Evolutionary conservation across 1,140 invertebrate genomes (phyloP).

Genomic region (Scaptomyza graminum): DNA sequence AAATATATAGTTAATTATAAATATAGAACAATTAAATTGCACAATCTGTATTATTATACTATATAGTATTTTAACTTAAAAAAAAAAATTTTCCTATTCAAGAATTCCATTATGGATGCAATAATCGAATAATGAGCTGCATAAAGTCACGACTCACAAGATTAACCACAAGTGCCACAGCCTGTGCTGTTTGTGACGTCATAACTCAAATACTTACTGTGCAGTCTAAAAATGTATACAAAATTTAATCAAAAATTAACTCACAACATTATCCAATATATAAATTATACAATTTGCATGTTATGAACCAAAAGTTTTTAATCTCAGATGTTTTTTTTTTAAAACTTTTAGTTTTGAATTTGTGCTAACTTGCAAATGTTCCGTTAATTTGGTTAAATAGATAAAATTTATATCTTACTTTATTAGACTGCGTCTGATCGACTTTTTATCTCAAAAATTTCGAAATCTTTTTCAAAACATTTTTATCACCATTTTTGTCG

Average conservation of each 20-base stretch:
- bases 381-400: too few species aligned
- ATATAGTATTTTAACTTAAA: background rate
- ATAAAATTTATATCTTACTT: too few species aligned
- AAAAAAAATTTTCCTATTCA: too few species aligned
- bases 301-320: too few species aligned
- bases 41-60: background rate
- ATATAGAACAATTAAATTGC: background rate
- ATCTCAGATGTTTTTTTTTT: too few species aligned
- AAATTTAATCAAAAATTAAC: background rate
- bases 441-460: background rate
- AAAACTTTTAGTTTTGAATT: too few species aligned
- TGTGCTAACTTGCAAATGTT: too few species aligned
- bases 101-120: background rate
- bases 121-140: background rate
- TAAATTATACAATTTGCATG: too few species aligned
- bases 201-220: too few species aligned
- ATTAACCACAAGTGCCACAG: background rate
- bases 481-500: background rate
- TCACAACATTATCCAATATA: too few species aligned
- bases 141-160: background rate
- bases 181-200: background rate
- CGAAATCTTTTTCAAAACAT: conserved; percentile 1
- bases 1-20: background rate
- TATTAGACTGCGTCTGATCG: too few species aligned
- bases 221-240: too few species aligned